Evolutionary conservation across 2,888 invertebrate genomes (phyloP).

Genomic region (Diploptera punctata): DNA sequence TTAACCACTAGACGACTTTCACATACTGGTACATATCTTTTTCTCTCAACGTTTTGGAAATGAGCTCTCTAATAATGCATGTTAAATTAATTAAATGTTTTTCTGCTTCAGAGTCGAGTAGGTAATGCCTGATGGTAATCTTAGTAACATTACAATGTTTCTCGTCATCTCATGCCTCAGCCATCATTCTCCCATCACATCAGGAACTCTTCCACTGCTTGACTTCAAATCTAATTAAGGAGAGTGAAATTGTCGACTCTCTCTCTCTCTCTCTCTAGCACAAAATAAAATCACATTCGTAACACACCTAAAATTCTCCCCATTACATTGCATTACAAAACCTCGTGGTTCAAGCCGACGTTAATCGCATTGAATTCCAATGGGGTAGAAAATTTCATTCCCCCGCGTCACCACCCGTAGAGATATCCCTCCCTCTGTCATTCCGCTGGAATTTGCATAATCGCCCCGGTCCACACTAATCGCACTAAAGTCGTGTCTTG

Average conservation of each 20-base stretch:
- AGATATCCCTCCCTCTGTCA: slow-evolving; percentile 37
- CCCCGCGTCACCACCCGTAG: slow-evolving; percentile 45
- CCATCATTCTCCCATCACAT: slow-evolving; percentile 17
- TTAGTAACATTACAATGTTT: background rate
- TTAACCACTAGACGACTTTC: too few species aligned
- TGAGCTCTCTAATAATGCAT: too few species aligned
- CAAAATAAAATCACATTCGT: slow-evolving; percentile 46
- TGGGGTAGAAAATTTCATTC: slow-evolving; percentile 61
- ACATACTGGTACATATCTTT: too few species aligned
- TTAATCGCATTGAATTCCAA: slow-evolving; percentile 60
- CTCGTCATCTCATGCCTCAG: background rate
- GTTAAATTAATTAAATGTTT: too few species aligned
- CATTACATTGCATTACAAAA: slow-evolving; percentile 40
- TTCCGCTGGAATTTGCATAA: slow-evolving; percentile 43
- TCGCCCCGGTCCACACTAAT: slow-evolving; percentile 35
- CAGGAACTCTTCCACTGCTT: slow-evolving; percentile 38
- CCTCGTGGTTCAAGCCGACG: slow-evolving; percentile 35
- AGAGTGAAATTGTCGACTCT: slow-evolving; percentile 36
- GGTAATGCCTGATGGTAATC: too few species aligned
- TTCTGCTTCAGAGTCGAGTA: too few species aligned
- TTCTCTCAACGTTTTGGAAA: too few species aligned
- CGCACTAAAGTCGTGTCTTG: slow-evolving; percentile 1
- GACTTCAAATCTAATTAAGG: slow-evolving; percentile 43
- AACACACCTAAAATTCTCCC: slow-evolving; percentile 43
- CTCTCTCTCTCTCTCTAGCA: slow-evolving; percentile 38